Evolutionary conservation across 2,113 vertebrate species (phyloP).

Genomic region (Calidris pugnax): DNA sequence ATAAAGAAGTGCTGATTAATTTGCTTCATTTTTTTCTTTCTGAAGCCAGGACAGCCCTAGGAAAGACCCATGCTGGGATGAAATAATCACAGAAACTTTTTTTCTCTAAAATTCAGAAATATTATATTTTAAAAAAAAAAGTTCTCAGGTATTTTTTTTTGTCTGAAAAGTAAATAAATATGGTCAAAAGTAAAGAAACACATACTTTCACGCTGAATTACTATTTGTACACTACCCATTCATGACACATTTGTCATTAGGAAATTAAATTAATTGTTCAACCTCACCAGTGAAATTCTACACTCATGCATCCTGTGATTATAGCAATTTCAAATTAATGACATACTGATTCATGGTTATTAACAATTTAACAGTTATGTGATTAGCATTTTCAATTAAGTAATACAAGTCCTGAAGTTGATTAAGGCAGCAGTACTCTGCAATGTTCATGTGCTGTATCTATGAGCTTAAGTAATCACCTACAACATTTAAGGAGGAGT

Average conservation of each 20-base stretch:
- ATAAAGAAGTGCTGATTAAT: neutral
- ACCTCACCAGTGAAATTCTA: constrained; percentile 44
- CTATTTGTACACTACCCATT: constrained; percentile 40
- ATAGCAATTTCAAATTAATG: constrained; percentile 63
- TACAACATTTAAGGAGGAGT: neutral
- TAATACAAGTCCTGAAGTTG: neutral
- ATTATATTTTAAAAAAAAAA: neutral
- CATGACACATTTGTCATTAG: constrained; percentile 22
- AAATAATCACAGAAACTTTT: neutral
- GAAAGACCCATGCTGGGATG: neutral
- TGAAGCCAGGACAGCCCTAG: neutral
- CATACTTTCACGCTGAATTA: constrained; percentile 15
- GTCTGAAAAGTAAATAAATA: neutral
- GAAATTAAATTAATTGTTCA: constrained; percentile 66
- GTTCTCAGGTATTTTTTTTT: neutral
- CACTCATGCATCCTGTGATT: constrained; percentile 27
- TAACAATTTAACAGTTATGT: constrained; percentile 61
- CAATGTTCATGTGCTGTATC: neutral
- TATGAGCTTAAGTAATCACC: neutral
- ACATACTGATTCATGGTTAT: constrained; percentile 53
- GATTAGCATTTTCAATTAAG: constrained; percentile 60
- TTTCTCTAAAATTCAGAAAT: neutral
- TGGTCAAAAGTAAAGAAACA: constrained; percentile 19
- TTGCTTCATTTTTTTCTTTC: neutral
- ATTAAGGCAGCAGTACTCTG: constrained; percentile 22